A percentile compares a stretch with the other conserved stretches of the same genome.
Evolutionary conservation across 1,140 invertebrate species (phyloP).

Genomic region (Melanaphis sacchari): DNA sequence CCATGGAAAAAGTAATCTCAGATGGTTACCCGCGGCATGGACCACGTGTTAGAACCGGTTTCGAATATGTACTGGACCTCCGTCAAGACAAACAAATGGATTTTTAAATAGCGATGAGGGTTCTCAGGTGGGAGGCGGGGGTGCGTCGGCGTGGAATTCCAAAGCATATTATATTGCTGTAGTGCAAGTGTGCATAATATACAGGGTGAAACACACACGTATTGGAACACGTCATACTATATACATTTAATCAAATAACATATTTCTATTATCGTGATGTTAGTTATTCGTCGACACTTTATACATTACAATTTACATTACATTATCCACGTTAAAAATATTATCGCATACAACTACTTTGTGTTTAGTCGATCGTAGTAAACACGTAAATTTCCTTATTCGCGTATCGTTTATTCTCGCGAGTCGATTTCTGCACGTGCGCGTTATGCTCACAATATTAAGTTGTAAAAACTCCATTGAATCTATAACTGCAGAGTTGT

Average conservation of each 20-base stretch:
- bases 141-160: constrained; percentile 46
- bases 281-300: not conserved
- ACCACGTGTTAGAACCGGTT: constrained; percentile 52
- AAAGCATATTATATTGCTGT: not conserved
- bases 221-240: not conserved
- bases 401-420: not conserved
- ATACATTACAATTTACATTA: not conserved
- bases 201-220: not conserved
- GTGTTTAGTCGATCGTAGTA: not conserved
- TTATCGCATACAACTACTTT: not conserved
- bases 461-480: too few species aligned
- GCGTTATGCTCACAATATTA: not conserved
- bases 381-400: not conserved
- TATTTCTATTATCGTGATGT: not conserved
- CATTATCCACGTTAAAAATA: not conserved
- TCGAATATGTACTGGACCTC: not conserved
- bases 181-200: not conserved
- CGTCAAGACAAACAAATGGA: constrained; percentile 3
- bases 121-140: not conserved
- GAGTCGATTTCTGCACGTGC: not conserved
- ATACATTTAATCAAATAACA: not conserved
- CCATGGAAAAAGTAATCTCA: constrained; percentile 25
- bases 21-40: not conserved
- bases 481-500: too few species aligned
- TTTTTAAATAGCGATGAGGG: constrained; percentile 1